Evolutionary conservation across 2,797 vertebrate species (phyloP), one percentile per base, ranked within the genome.

Genomic region (Simalia tracyae): DNA sequence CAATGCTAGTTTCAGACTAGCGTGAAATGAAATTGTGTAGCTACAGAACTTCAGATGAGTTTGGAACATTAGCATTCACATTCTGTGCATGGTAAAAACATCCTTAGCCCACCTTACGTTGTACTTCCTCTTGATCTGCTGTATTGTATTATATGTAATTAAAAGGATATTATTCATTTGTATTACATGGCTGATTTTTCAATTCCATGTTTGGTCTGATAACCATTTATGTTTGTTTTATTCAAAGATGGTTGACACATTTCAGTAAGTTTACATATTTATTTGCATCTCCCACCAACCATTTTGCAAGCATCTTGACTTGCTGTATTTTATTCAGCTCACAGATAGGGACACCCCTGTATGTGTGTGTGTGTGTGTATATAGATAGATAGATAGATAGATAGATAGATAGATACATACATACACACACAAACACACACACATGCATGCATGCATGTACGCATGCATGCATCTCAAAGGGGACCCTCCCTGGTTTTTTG

Each of bases 21-120:
- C 64, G 85, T 60, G 61, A 94, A 91, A 54, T 95, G 76, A 19
- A 89, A 92, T 92, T 87, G 3, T 63, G 84, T 86, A 10, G 88
- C 1, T 42, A 42, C 2, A 46, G 1, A 4, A n/a, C 66, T 91
- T 88, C 91, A 57, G 19, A 54, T 63, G 42, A 28, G 31, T 66
- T 31, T 91, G 4, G 9, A 84, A 93, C 94, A 92, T 93, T 93
- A 91, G 81, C 1, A 92, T 89, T 87, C 84, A 22, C 36, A 0
- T 0, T 2, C 63, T 81, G 1, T 7, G 31, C 28, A 11, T 1
- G 84, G 14, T 81, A 10, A n/a, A 85, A 76, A 46, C n/a, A 42
- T 56, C 22, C 0, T 1, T 76, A 89, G 24, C 22, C 19, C 86
- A 56, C 56, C 22, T 28, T 66, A 50, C 24, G 0, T 46, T 81